A percentile compares a stretch with the other conserved stretches of the same genome.
phyloP scores from a whole-genome alignment of 2,113 vertebrate genomes.

The Himantopus leucocephalus region DNA sequence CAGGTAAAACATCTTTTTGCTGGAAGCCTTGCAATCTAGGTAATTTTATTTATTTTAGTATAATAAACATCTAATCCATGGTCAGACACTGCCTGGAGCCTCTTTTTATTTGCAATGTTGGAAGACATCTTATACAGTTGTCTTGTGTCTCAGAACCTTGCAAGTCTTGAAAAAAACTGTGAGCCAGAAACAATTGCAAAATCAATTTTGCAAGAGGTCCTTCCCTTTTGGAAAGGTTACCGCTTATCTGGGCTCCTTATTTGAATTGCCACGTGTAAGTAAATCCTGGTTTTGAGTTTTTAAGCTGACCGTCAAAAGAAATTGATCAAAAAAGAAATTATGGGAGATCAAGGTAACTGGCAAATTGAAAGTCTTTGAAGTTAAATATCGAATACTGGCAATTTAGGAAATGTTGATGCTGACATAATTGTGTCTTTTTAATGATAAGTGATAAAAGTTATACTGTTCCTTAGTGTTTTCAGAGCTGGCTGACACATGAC shows the following conservation, averaged over 20 bases:
- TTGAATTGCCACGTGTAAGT: not conserved
- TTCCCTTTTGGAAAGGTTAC: not conserved
- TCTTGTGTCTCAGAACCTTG: not conserved
- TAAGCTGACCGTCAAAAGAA: not conserved
- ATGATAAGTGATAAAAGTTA: not conserved
- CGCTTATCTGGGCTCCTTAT: not conserved
- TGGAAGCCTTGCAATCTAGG: not conserved
- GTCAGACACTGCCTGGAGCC: conserved; percentile 20
- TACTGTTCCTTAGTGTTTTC: not conserved
- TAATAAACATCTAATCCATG: not conserved
- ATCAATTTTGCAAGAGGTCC: not conserved
- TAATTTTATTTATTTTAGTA: conserved; percentile 47
- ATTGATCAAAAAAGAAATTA: not conserved
- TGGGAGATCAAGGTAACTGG: not conserved
- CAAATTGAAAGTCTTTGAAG: not conserved
- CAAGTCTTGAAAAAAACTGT: not conserved
- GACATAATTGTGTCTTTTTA: not conserved
- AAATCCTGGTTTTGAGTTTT: not conserved
- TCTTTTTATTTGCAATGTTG: not conserved
- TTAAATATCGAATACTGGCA: not conserved
- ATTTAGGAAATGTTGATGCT: not conserved
- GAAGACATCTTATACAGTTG: not conserved
- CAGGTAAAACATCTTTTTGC: not conserved
- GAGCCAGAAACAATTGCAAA: not conserved
- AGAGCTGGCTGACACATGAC: not conserved